These are phyloP conservation scores for Brachionus koreanus DNA, from an alignment of 1,140 invertebrate genomes.

Conservation along the genomic window DNA sequence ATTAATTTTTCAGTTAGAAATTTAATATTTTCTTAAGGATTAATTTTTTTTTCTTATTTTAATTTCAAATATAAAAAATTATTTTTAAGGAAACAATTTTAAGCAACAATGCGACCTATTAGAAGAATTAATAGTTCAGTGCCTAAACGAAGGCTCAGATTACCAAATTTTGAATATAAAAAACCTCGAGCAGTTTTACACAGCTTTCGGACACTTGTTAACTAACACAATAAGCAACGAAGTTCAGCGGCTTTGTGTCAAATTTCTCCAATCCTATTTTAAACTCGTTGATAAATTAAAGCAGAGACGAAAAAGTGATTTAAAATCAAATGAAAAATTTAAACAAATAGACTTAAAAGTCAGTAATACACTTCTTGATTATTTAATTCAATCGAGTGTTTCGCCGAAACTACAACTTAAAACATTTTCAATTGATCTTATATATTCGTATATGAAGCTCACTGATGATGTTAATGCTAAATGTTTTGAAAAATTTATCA, in stretches of 20 bases:
- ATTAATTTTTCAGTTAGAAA: no score
- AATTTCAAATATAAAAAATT: neutral
- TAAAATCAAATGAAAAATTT: slow-evolving; percentile 9
- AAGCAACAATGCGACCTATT: slow-evolving; percentile 35
- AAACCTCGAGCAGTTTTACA: slow-evolving; percentile 23
- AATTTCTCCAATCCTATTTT: slow-evolving; percentile 41
- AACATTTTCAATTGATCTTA: slow-evolving; percentile 31
- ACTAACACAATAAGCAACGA: slow-evolving; percentile 36
- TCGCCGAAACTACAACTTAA: slow-evolving; percentile 14
- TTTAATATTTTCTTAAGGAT: no score
- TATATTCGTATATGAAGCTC: slow-evolving; percentile 40
- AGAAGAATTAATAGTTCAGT: slow-evolving; percentile 29
- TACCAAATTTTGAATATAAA: neutral
- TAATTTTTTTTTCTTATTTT: no score
- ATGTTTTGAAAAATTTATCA: slow-evolving; percentile 23
- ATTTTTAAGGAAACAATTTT: slow-evolving; percentile 28
- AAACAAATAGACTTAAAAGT: neutral
- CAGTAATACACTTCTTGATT: neutral
- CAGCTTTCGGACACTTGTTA: neutral
- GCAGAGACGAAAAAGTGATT: neutral
- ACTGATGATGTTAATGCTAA: slow-evolving; percentile 30
- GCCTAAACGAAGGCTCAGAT: neutral
- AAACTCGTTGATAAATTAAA: slow-evolving; percentile 33
- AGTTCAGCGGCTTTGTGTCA: slow-evolving; percentile 19
- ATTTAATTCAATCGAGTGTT: neutral